Evolutionary conservation across 2,797 vertebrate species (phyloP).

Genomic region (Peromyscus nudipes): DNA sequence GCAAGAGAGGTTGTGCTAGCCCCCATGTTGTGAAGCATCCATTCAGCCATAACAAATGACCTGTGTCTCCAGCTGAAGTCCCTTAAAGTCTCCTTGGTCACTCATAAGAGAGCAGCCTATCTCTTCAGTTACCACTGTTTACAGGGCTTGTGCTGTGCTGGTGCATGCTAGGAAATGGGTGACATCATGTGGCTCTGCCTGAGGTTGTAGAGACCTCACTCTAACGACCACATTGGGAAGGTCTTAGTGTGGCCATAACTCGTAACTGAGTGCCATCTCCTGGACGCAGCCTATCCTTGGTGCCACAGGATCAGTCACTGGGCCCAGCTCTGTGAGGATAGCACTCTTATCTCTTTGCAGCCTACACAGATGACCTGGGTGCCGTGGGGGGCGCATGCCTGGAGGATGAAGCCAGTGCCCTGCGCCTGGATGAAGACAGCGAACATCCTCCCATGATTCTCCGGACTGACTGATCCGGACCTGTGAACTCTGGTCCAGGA

Average conservation of each 20-base stretch:
- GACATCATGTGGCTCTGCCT: not conserved
- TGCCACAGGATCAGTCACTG: not conserved
- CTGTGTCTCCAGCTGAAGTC: not conserved
- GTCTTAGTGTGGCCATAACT: not conserved
- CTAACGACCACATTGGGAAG: not conserved
- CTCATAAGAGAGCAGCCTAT: accelerated
- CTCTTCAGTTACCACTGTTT: not conserved
- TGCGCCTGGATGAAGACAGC: conserved; percentile 96
- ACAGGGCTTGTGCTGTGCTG: not conserved
- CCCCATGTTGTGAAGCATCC: not conserved
- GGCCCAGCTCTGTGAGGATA: not conserved
- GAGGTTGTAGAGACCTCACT: not conserved
- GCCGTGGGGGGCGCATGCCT: conserved; percentile 94
- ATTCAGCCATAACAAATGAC: not conserved
- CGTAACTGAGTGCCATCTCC: not conserved
- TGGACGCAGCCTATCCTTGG: not conserved
- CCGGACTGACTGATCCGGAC: conserved; percentile 94
- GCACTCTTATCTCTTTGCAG: conserved; percentile 85
- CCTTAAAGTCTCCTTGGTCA: not conserved
- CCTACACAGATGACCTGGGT: conserved; percentile 96
- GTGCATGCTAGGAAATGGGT: not conserved
- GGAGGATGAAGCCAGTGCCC: conserved; percentile 94
- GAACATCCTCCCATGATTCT: conserved; percentile 98
- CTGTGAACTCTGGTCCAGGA: conserved; percentile 60
- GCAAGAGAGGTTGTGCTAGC: not conserved